Evolutionary conservation across 2,888 invertebrate genomes (phyloP), one percentile per base, ranked within the genome.

Genomic region (Ophion costatus): DNA sequence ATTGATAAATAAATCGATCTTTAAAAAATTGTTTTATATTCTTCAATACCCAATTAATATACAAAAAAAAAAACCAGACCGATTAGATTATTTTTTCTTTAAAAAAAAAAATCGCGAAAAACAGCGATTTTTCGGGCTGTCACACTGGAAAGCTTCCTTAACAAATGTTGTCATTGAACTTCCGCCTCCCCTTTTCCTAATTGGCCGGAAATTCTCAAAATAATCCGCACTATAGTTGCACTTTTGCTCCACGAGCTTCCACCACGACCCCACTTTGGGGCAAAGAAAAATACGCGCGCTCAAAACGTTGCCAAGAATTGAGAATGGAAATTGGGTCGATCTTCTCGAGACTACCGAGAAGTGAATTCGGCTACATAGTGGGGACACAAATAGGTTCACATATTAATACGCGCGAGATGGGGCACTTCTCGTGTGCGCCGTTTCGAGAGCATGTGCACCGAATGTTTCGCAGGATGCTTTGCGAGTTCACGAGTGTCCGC

Each of bases 321-420:
- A 87, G 51, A 51, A 86, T 81, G 87, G 71, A 88, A 90, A 90
- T 90, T 89, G 80, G 90, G 90, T 90, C 90, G 85, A 89, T 89
- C 82, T 88, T 80, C 45, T 61, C 59, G 74, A 59, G 80, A 89
- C 80, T 61, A 51, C 64, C 78, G 83, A 71, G 81, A 83, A 75
- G 80, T 83, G 73, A 85, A 84, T 88, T 89, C 88, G 88, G 88
- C 87, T 88, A 90, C 89, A 88, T 88, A 89, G 87, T 89, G 84
- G 76, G 81, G 70, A 86, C 80, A 78, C 57, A 84, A 88, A 89
- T 89, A 89, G 87, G 88, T 88, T 88, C 89, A 88, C 85, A 86
- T 88, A 89, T 89, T 89, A 89, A 89, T 89, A 89, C 84, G 76
- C 76, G 56, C 70, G 67, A 10, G 24, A 24, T 17, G 61, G 71